Percentiles rank a stretch among this genome's conserved stretches.
phyloP scores from a whole-genome alignment of 2,113 vertebrate genomes.

The Coryphaenoides rupestris region DNA sequence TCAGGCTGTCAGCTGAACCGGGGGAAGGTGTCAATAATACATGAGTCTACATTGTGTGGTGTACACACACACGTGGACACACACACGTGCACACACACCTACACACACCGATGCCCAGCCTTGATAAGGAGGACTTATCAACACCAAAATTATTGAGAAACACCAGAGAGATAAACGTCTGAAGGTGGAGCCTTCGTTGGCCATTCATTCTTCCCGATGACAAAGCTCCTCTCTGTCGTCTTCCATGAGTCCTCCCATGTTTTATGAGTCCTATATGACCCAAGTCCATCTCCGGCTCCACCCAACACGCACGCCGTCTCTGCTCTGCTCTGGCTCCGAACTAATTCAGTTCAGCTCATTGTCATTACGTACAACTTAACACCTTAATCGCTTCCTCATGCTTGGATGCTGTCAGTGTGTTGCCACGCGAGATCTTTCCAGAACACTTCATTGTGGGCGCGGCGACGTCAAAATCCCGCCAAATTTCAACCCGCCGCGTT shows the following conservation, averaged over 20 bases:
- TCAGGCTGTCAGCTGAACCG: conserved; percentile 38
- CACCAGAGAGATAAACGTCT: too few relatives aligned
- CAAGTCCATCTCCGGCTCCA: conserved; percentile 1
- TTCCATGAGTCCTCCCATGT: conserved; percentile 38
- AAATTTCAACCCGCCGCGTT: conserved; percentile 17
- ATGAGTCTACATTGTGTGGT: conserved; percentile 45
- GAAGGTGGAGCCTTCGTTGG: conserved; percentile 34
- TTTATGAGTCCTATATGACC: conserved; percentile 31
- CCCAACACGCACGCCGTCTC: too few relatives aligned
- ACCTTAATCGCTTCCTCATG: conserved; percentile 56
- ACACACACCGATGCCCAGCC: conserved; percentile 31
- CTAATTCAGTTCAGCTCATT: too few relatives aligned
- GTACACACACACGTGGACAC: conserved; percentile 21
- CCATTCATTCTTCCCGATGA: conserved; percentile 1
- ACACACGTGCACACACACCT: conserved; percentile 13
- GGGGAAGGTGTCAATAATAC: conserved; percentile 62
- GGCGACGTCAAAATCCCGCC: not conserved
- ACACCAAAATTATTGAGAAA: not conserved
- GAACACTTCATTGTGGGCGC: conserved; percentile 3
- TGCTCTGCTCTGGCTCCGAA: too few relatives aligned
- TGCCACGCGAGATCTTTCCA: conserved; percentile 28
- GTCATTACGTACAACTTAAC: conserved; percentile 35
- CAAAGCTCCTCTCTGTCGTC: conserved; percentile 15
- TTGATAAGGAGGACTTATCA: conserved; percentile 2
- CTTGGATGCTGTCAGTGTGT: not conserved